phyloP scores from a whole-genome alignment of 2,888 invertebrate genomes.

The Eristalis pertinax region DNA sequence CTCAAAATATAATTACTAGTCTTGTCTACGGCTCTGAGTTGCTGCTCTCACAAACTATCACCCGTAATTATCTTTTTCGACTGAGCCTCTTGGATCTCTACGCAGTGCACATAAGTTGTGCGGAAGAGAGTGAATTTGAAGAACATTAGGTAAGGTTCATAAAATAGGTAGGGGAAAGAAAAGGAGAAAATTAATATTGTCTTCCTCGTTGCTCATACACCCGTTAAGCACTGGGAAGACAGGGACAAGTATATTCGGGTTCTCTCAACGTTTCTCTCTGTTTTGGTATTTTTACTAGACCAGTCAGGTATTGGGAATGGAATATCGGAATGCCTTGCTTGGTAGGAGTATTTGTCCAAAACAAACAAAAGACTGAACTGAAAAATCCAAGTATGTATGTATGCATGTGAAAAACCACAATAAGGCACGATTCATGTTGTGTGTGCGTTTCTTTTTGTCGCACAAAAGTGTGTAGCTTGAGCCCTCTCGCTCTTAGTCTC shows the following conservation, averaged over 20 bases:
- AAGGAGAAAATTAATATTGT: constrained; percentile 49
- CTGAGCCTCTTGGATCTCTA: constrained; percentile 74
- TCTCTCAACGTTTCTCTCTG: constrained; percentile 60
- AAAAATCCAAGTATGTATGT: neutral
- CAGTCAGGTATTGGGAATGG: constrained; percentile 37
- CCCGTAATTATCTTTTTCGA: constrained; percentile 81
- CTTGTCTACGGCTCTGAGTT: constrained; percentile 48
- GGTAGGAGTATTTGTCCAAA: constrained; percentile 61
- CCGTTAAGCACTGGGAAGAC: neutral
- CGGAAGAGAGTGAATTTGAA: constrained; percentile 72
- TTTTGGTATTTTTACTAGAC: constrained; percentile 64
- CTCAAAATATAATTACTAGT: constrained; percentile 65
- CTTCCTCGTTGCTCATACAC: constrained; percentile 10
- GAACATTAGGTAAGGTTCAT: constrained; percentile 67
- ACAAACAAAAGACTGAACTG: constrained; percentile 60
- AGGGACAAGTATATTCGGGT: constrained; percentile 14
- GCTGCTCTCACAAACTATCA: constrained; percentile 77
- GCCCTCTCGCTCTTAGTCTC: constrained; percentile 70
- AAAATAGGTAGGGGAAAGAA: constrained; percentile 57
- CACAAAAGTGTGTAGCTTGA: constrained; percentile 67
- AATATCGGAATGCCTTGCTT: constrained; percentile 64
- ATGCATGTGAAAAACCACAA: constrained; percentile 50
- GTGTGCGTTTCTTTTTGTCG: constrained; percentile 62
- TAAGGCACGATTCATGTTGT: constrained; percentile 47
- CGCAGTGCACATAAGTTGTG: constrained; percentile 65